Base-by-base conservation (phyloP, 2,113 vertebrate species). In the Thunnus thynnus region DNA sequence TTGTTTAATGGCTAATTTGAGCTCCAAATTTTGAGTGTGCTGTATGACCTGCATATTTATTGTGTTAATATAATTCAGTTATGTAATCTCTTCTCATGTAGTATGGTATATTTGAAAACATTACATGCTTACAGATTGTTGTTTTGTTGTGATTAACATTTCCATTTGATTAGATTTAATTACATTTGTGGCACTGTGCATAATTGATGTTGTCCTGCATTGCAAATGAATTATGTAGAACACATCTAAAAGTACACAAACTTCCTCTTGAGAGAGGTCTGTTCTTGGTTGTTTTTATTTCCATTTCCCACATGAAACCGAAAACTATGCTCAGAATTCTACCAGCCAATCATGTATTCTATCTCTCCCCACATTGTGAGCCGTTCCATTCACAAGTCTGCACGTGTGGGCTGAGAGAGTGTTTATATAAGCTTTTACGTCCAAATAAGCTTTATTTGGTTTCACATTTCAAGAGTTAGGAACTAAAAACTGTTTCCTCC, bases 151-250 rank as follows among this genome's bases (percentile, higher is more conserved):
- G 51, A 75, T 70, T 79, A 72, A 55, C 12, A 51, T 41, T 30
- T 60, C 22, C 22, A 41, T n/a, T 14, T 67, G 2, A 74, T 84
- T 56, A 60, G 6, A 63, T 55, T 64, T 73, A 76, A 85, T 86
- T 61, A 51, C 14, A 36, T 67, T 47, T 58, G 44, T 67, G 32
- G 44, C 55, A 1, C 0, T 25, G 13, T 27, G 2, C 41, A 69
- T 83, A 71, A 71, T 55, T 86, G 41, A 75, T 80, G 41, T 56
- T 65, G 22, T 48, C 47, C 73, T 44, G 60, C 25, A 68, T 13
- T 22, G 47, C 72, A 27, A 71, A 72, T 71, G 51, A 72, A 76
- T 56, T 36, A 63, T 48, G 32, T 2, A 48, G 22, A 18, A 25
- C 13, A 56, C 64, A 67, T 32, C 12, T 25, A 57, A 32, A 71